These are phyloP conservation scores for Trissolcus brochymenae DNA, from an alignment of 2,888 invertebrate genomes.

Conservation along the genomic window DNA sequence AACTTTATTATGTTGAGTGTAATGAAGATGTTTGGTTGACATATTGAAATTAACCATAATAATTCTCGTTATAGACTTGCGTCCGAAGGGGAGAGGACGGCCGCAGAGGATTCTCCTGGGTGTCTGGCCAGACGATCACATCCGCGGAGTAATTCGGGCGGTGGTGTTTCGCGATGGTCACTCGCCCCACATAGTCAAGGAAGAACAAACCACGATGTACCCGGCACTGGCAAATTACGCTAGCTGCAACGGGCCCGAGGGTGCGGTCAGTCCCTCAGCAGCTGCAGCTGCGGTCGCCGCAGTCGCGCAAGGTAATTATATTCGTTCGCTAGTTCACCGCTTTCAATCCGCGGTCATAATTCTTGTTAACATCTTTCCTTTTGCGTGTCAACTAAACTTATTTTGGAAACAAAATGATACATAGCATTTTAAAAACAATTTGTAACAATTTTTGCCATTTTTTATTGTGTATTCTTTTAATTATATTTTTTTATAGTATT, in stretches of 20 bases:
- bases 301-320: conserved; percentile 83
- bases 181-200: conserved; percentile 77
- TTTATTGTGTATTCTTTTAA: too few species aligned
- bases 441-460: too few species aligned
- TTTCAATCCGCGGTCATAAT: conserved; percentile 38
- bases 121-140: conserved; percentile 96
- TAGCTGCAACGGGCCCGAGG: conserved; percentile 79
- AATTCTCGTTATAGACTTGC: conserved; percentile 81
- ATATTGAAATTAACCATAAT: conserved; percentile 31
- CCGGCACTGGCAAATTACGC: conserved; percentile 74
- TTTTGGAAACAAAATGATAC: not conserved
- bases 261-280: conserved; percentile 82
- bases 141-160: conserved; percentile 93
- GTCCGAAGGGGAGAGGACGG: conserved; percentile 93
- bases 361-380: conserved; percentile 35
- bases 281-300: conserved; percentile 91
- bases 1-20: conserved; percentile 3
- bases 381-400: not conserved
- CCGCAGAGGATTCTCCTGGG: conserved; percentile 94
- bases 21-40: conserved; percentile 33
- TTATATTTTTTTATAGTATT: too few species aligned
- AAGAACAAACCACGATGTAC: conserved; percentile 73
- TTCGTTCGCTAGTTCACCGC: conserved; percentile 34
- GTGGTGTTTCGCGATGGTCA: conserved; percentile 93
- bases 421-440: too few species aligned